Base-by-base conservation (phyloP, 2,113 vertebrate species). In the Herpailurus yagouaroundi region DNA sequence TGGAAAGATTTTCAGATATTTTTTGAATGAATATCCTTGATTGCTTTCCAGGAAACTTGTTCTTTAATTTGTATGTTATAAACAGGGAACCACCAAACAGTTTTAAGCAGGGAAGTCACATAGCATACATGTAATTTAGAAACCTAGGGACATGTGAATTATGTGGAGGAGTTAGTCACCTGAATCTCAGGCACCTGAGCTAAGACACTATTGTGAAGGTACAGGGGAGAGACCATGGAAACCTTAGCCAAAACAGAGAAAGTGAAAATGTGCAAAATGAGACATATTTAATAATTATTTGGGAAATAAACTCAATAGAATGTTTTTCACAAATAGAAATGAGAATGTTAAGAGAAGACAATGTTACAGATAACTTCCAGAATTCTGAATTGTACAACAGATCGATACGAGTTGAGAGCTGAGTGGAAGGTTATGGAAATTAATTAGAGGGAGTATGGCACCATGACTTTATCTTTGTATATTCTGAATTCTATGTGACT, bases 251-350 rank as follows among this genome's bases (percentile, higher is more conserved):
- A 81, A 90, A 45, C 36, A 84, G 31, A 52, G n/a, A 29, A 93
- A 76, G 5, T 69, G 29, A 25, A 93, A 38, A 73, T 91, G 1
- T 10, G 63, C 10, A 81, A 5, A 66, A 33, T 12, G 31, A 29
- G 38, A 57, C 5, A 76, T 11, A 73, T 60, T 68, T 55, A 91
- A 89, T 21, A 57, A 27, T 23, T 82, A 66, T 64, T 71, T 52
- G 33, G 48, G 31, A 85, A 93, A 52, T n/a, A 48, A 84, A 50
- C 50, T n/a, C 27, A 95, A 4, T 52, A 8, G 19, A 7, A 71
- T 55, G 7, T 80, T 13, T n/a, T 97, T 93, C 76, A 45, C 38
- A 94, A 45, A 92, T 63, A 88, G 18, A 90, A 88, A 63, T 73
- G 16, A 91, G 21, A 60, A 60, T 31, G 6, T 29, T 94, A 83